Evolutionary conservation across 2,113 vertebrate species (phyloP).

Genomic region (Pomatostomus ruficeps): DNA sequence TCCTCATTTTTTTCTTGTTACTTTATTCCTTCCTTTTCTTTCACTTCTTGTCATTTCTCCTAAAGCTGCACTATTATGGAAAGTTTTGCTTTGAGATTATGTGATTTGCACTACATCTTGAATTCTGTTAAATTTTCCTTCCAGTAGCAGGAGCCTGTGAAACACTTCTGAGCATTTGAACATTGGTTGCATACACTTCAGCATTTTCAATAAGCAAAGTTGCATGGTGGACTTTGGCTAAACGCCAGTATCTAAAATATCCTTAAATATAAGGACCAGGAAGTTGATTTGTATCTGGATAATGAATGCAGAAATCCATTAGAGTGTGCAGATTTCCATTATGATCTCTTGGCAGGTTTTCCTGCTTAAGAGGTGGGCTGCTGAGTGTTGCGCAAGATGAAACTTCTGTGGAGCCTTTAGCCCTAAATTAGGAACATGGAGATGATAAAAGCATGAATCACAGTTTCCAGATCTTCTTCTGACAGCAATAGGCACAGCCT

Average conservation of each 20-base stretch:
- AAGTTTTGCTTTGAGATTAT: background rate
- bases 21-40: background rate
- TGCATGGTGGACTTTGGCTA: conserved; percentile 19
- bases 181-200: background rate
- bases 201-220: background rate
- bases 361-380: conserved; percentile 51
- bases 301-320: conserved; percentile 63
- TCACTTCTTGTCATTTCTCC: background rate
- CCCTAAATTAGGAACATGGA: conserved; percentile 20
- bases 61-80: background rate
- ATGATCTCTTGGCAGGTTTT: conserved; percentile 61
- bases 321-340: conserved; percentile 62
- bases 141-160: background rate
- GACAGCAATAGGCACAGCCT: conserved; percentile 19
- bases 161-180: background rate
- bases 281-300: conserved; percentile 62
- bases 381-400: conserved; percentile 44
- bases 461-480: conserved; percentile 45
- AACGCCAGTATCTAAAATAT: conserved; percentile 47
- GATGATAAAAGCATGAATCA: conserved; percentile 60
- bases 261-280: conserved; percentile 52
- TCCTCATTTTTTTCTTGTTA: rapidly evolving
- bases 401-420: conserved; percentile 38
- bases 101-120: background rate
- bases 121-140: background rate